Evolutionary conservation across 2,888 invertebrate species (phyloP).

Genomic region (Pecten maximus): DNA sequence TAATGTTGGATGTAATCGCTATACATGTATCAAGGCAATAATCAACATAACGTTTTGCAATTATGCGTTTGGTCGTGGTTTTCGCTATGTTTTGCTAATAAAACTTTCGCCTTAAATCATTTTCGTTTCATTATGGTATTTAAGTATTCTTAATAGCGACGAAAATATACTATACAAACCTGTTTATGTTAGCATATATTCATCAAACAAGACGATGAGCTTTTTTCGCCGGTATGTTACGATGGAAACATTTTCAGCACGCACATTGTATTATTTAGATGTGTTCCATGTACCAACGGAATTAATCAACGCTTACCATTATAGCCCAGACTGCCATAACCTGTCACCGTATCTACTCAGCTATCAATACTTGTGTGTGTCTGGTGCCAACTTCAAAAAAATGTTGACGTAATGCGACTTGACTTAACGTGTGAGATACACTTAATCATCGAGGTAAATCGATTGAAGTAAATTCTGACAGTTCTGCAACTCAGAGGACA

Average conservation of each 20-base stretch:
- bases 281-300: constrained; percentile 2
- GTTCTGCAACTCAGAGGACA: constrained; percentile 24
- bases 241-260: not conserved
- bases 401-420: constrained; percentile 25
- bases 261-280: constrained; percentile 18
- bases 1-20: too few species aligned
- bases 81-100: not conserved
- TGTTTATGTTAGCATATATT: not conserved
- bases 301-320: not conserved
- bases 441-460: not conserved
- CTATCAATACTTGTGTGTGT: not conserved
- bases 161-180: not conserved
- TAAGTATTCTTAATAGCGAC: not conserved
- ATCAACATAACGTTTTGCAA: not conserved
- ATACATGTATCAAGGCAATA: too few species aligned
- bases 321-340: not conserved
- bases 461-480: constrained; percentile 25
- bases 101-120: not conserved
- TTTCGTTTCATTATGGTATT: not conserved
- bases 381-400: constrained; percentile 3
- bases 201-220: not conserved
- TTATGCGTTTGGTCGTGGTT: not conserved
- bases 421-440: constrained; percentile 29
- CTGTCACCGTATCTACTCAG: not conserved
- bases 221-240: not conserved